Percentiles rank a stretch among this genome's conserved stretches.
Conservation (phyloP, 2,113 vertebrate genomes). For the Dipodomys merriami region DNA sequence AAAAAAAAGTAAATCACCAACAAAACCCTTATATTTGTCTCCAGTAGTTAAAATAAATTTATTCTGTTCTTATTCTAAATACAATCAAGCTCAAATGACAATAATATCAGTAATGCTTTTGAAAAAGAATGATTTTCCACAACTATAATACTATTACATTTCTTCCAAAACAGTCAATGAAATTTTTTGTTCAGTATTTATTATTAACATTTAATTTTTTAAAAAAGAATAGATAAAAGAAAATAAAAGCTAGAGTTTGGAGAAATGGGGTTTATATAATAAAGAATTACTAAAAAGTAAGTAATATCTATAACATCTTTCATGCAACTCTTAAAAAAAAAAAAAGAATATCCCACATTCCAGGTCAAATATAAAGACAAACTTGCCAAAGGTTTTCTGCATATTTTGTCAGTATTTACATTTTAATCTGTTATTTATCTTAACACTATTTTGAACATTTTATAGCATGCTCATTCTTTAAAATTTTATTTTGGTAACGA, state of each 20-base stretch:
- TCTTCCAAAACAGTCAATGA: constrained; percentile 10
- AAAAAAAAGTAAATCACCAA: constrained; percentile 28
- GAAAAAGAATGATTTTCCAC: constrained; percentile 30
- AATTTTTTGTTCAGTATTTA: constrained; percentile 41
- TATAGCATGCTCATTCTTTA: constrained; percentile 18
- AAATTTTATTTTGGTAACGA: constrained; percentile 45
- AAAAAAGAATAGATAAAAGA: constrained; percentile 11
- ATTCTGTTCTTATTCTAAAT: constrained; percentile 50
- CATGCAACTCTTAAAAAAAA: constrained; percentile 24
- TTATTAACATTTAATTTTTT: constrained; percentile 44
- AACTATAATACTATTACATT: constrained; percentile 30
- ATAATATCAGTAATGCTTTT: neutral
- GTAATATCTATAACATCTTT: neutral
- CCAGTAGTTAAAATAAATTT: constrained; percentile 1
- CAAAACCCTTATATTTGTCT: neutral
- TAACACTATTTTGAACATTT: constrained; percentile 39
- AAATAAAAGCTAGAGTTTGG: constrained; percentile 1
- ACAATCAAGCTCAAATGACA: constrained; percentile 38
- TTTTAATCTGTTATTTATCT: constrained; percentile 1
- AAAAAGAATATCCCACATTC: neutral
- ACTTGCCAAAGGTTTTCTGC: neutral
- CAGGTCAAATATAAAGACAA: constrained; percentile 1
- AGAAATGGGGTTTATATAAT: neutral
- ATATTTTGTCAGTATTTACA: constrained; percentile 33
- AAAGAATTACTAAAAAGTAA: constrained; percentile 25